Conservation (phyloP, 2,113 vertebrate species). For the Oncorhynchus clarkii region DNA sequence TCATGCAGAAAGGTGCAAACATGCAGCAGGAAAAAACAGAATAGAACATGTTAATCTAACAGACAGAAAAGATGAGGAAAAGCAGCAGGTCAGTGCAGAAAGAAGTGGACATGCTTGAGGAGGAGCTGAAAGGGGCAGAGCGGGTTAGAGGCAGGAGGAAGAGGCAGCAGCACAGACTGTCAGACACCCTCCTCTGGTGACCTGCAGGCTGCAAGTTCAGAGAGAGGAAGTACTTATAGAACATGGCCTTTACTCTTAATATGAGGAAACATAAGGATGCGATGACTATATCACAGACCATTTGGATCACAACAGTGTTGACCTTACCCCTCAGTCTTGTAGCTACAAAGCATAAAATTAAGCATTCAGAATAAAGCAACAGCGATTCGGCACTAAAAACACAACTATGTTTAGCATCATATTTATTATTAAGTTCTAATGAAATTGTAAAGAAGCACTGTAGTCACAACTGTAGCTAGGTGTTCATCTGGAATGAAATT, state of each 20-base stretch:
- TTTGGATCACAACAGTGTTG: conserved; percentile 4
- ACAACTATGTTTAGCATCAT: too few relatives aligned
- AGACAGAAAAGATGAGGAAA: conserved; percentile 6
- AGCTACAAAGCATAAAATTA: too few relatives aligned
- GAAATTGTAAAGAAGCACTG: neutral
- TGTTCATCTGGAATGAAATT: neutral
- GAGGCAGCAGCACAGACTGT: conserved; percentile 6
- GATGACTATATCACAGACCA: neutral
- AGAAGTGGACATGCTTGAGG: conserved; percentile 7
- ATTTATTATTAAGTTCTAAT: neutral
- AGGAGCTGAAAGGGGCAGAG: conserved; percentile 6
- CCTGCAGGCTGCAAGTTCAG: conserved; percentile 30
- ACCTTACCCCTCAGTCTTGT: too few relatives aligned
- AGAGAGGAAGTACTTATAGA: conserved; percentile 12
- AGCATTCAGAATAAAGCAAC: too few relatives aligned
- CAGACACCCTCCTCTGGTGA: conserved; percentile 21
- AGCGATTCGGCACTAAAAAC: too few relatives aligned
- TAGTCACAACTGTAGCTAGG: neutral
- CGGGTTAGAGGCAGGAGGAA: neutral
- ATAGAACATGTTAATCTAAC: neutral
- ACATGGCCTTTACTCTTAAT: neutral
- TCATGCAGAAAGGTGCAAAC: neutral
- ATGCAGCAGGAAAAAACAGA: neutral
- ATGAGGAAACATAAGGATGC: neutral
- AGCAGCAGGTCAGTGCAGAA: neutral